Evolutionary conservation across 2,888 invertebrate genomes (phyloP).

Genomic region (Linnaemya vulpina): DNA sequence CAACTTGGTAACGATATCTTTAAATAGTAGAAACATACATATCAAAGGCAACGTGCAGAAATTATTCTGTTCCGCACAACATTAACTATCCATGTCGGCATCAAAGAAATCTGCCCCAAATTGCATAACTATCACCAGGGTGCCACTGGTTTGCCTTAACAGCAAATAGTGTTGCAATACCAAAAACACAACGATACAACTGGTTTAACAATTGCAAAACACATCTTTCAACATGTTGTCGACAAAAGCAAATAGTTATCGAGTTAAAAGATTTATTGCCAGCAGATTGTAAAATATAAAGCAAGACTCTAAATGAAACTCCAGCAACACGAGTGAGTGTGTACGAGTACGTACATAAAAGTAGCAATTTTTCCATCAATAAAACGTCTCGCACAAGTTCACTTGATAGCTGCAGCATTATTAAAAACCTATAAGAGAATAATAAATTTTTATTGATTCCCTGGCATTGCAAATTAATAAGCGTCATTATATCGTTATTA

Average conservation of each 20-base stretch:
- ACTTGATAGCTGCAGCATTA: conserved; percentile 28
- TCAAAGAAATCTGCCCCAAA: too few species aligned
- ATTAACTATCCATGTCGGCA: too few species aligned
- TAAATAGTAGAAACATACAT: too few species aligned
- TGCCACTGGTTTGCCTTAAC: background rate
- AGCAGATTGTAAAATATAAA: conserved; percentile 16
- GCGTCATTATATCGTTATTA: conserved; percentile 9
- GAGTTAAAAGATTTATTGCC: conserved; percentile 60
- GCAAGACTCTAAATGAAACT: conserved; percentile 4
- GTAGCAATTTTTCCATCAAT: conserved; percentile 64
- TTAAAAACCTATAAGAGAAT: background rate
- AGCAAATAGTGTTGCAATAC: conserved; percentile 4
- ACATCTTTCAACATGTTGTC: conserved; percentile 48
- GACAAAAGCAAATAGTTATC: conserved; percentile 51
- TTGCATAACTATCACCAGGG: background rate
- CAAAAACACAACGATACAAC: conserved; percentile 16
- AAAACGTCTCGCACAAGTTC: conserved; percentile 34
- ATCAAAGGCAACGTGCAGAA: too few species aligned
- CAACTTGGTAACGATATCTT: too few species aligned
- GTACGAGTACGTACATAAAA: background rate
- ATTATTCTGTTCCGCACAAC: too few species aligned
- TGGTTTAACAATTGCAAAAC: conserved; percentile 32
- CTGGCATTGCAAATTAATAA: conserved; percentile 36
- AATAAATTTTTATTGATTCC: conserved; percentile 42
- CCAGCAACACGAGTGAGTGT: background rate